Percentiles rank a stretch among this genome's conserved stretches.
Evolutionary conservation across 2,797 vertebrate species (phyloP).

Genomic region (Spheniscus humboldti): DNA sequence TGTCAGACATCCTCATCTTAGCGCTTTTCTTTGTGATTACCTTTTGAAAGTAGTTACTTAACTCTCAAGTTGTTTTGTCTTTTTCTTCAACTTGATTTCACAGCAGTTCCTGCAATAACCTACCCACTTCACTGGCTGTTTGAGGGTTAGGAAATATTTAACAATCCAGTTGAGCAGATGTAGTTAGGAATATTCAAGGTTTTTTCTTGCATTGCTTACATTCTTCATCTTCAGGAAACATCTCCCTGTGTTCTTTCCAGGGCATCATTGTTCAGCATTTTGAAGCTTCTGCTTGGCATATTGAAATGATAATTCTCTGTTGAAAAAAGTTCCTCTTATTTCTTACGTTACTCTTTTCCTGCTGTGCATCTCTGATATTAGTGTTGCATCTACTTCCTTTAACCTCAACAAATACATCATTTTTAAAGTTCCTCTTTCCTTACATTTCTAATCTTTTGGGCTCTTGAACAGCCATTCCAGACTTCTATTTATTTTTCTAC

Average conservation of each 20-base stretch:
- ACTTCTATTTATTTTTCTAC: neutral
- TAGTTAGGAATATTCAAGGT: neutral
- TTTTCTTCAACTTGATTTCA: slow-evolving; percentile 22
- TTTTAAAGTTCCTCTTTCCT: neutral
- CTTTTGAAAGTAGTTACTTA: slow-evolving; percentile 44
- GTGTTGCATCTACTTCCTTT: neutral
- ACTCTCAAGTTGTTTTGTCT: slow-evolving; percentile 21
- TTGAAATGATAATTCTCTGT: neutral
- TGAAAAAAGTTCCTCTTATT: neutral
- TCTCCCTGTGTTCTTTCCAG: neutral
- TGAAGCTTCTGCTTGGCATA: neutral
- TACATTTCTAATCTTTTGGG: neutral
- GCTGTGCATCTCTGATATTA: neutral
- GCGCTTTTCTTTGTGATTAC: neutral
- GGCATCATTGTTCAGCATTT: neutral
- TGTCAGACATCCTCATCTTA: slow-evolving; percentile 42
- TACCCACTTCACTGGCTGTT: neutral
- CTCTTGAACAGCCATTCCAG: neutral
- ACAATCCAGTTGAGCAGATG: neutral
- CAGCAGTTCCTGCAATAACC: neutral
- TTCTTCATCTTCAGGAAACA: neutral
- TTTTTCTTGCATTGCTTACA: neutral
- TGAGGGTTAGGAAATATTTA: neutral
- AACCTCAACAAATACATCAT: neutral
- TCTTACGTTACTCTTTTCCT: neutral